Conservation (phyloP, 2,113 vertebrate genomes). For the Cololabis saira region DNA sequence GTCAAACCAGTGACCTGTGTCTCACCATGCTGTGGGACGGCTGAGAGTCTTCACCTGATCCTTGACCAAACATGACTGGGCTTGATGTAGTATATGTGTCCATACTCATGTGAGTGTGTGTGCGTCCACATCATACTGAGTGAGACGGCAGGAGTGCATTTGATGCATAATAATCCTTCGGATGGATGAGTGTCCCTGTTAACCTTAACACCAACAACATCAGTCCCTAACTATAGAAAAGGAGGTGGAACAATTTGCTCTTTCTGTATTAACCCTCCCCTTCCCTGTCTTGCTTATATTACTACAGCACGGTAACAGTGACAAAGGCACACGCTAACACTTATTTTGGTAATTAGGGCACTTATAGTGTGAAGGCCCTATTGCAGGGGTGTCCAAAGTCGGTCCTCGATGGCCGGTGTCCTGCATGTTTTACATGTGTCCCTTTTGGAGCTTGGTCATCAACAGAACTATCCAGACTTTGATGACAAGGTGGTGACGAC, state of each 20-base stretch:
- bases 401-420: too few species aligned
- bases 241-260: neutral
- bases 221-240: slow-evolving; percentile 4
- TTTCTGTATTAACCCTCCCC: neutral
- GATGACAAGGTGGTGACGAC: too few species aligned
- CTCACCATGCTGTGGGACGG: slow-evolving; percentile 45
- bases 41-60: slow-evolving; percentile 37
- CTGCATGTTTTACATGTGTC: too few species aligned
- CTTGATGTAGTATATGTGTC: slow-evolving; percentile 22
- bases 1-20: slow-evolving; percentile 59
- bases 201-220: slow-evolving; percentile 16
- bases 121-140: slow-evolving; percentile 5
- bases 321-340: neutral
- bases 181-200: slow-evolving; percentile 32
- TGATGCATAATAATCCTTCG: slow-evolving; percentile 56
- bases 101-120: neutral
- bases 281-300: neutral
- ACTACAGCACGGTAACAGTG: neutral
- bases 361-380: too few species aligned
- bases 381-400: too few species aligned
- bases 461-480: too few species aligned
- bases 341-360: too few species aligned
- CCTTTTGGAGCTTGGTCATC: too few species aligned
- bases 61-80: slow-evolving; percentile 58
- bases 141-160: slow-evolving; percentile 16